Evolutionary conservation across 2,888 invertebrate species (phyloP).

Genomic region (Scrobipalpa atriplicella): DNA sequence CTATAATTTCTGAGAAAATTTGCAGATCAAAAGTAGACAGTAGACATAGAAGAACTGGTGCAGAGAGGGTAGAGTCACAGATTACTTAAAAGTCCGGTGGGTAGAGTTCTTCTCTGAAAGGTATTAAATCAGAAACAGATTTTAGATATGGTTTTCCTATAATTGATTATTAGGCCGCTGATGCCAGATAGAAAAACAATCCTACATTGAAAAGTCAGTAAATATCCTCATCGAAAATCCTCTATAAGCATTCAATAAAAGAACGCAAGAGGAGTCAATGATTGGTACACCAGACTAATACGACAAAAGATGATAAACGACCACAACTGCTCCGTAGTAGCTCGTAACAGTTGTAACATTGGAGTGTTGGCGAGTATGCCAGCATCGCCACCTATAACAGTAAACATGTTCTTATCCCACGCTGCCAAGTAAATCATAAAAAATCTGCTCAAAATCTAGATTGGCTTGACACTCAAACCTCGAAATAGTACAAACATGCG

Average conservation of each 20-base stretch:
- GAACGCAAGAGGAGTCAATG: background rate
- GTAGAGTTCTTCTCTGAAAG: no score
- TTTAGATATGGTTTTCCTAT: no score
- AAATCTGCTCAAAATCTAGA: conserved; percentile 36
- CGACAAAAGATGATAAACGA: conserved; percentile 44
- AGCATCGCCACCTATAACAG: conserved; percentile 48
- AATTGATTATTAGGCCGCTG: no score
- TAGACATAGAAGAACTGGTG: no score
- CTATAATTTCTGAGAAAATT: no score
- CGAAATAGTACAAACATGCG: background rate
- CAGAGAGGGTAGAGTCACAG: no score
- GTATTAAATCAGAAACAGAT: no score
- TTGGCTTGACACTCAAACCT: conserved; percentile 32
- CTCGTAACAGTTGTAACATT: conserved; percentile 43
- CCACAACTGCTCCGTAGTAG: conserved; percentile 41
- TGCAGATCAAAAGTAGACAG: no score
- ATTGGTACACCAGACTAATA: background rate
- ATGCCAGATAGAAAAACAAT: no score
- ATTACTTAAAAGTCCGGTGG: no score
- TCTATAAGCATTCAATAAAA: background rate
- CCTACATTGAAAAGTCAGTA: no score
- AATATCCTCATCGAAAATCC: no score
- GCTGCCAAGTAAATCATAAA: conserved; percentile 55
- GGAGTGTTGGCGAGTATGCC: conserved; percentile 50
- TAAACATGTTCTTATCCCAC: conserved; percentile 56